Conservation (phyloP, 2,113 vertebrate species). For the Notiomystis cincta region DNA sequence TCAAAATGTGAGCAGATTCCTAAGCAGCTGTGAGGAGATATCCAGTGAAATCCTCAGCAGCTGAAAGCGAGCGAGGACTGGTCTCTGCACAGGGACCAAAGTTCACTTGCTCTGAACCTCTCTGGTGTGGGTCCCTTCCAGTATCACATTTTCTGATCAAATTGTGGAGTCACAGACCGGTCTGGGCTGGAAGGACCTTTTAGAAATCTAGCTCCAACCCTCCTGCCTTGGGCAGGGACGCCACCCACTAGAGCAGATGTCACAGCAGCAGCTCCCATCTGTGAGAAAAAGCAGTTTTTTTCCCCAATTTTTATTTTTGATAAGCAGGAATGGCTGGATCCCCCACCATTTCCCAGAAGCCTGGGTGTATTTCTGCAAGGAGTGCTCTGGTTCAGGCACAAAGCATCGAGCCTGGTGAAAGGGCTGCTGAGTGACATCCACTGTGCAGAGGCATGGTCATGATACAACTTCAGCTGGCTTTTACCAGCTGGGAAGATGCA, state of each 20-base stretch:
- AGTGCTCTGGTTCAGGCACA: neutral
- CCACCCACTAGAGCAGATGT: neutral
- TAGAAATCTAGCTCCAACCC: neutral
- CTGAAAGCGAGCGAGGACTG: neutral
- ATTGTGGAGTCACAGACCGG: neutral
- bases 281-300: neutral
- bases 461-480: conserved; percentile 15
- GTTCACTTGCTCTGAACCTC: neutral
- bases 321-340: neutral
- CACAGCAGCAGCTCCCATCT: neutral
- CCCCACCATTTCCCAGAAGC: neutral
- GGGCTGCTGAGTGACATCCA: neutral
- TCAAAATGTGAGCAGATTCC: neutral
- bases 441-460: neutral
- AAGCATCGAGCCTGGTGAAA: neutral
- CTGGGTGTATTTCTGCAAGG: neutral
- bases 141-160: neutral
- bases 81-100: neutral
- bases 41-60: neutral
- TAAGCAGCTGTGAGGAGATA: neutral
- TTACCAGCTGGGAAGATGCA: neutral
- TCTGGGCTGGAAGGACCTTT: neutral
- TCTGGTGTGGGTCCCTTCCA: rapidly evolving
- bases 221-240: neutral
- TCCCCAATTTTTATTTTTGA: neutral